Conservation (phyloP, 2,888 invertebrate genomes). For the Eupithecia vulgata region DNA sequence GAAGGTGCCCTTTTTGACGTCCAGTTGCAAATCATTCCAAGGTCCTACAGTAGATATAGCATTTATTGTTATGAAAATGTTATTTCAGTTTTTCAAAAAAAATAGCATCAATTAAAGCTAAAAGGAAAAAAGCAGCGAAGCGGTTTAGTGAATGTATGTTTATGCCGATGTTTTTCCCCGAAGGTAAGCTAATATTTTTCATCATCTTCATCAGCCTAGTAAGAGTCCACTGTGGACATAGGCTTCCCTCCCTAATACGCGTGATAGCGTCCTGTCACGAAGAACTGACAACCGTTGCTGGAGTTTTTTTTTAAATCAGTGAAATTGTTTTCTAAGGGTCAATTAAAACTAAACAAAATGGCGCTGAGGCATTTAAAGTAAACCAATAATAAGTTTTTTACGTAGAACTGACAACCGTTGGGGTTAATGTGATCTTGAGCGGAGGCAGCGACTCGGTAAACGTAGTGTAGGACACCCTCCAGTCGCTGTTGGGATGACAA, state of each 20-base stretch:
- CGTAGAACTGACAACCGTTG: not conserved
- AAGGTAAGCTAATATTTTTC: conserved; percentile 44
- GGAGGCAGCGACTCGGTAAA: not conserved
- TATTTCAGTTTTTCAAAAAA: conserved; percentile 28
- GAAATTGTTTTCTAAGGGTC: too few species aligned
- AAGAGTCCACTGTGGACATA: too few species aligned
- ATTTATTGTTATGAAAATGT: not conserved
- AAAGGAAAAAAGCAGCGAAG: conserved; percentile 38
- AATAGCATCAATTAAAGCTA: conserved; percentile 36
- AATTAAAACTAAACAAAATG: not conserved
- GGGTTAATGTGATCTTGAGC: not conserved
- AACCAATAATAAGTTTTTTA: too few species aligned
- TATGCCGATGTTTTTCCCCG: conserved; percentile 50
- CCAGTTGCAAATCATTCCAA: conserved; percentile 9
- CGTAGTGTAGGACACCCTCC: not conserved
- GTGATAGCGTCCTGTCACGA: too few species aligned
- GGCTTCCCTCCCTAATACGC: too few species aligned
- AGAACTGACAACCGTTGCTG: too few species aligned
- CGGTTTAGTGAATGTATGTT: conserved; percentile 54
- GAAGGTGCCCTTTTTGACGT: not conserved
- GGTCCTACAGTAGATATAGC: not conserved
- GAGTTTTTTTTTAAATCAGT: too few species aligned
- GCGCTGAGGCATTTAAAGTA: not conserved
- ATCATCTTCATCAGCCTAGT: too few species aligned
- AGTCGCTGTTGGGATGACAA: not conserved